Base-by-base conservation (phyloP, 1,140 invertebrate species). In the Drosophila nigrodunni region DNA sequence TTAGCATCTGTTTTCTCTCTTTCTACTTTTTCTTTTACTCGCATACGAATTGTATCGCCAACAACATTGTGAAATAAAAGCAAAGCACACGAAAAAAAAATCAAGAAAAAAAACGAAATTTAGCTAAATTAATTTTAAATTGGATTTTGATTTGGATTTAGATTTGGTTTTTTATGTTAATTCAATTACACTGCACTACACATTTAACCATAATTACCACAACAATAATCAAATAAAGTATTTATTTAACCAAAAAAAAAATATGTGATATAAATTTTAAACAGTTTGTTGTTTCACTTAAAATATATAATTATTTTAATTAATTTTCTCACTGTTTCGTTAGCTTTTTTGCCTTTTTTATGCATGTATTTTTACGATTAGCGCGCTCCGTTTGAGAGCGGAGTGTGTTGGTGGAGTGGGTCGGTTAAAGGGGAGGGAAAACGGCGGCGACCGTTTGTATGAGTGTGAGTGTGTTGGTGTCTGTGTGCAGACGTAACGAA, bases 111-210 rank as follows among this genome's bases (percentile, higher is more conserved):
- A 46, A 64, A 68, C 46, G 44, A 21, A 79, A 46, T 80, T 66
- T 58, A 49, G 78, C 64, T 52, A 60, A 70, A 75, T 75, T 80
- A 15, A 57, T 21, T 39, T 41, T 21, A 18, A 57, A 57, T 57
- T 41, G 11, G 54, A 57, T 41, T 57, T 11, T 64, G 59, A 68
- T 64, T 68, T 55, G 44, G n/a, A 57, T 41, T 57, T 11, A 70
- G 59, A 68, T 64, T 68, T 55, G 39, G n/a, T 62, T 15, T 59
- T 64, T 60, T 21, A 11, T 47, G 1, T 18, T 2, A 58, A 66
- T 47, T 46, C 30, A 57, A 75, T 82, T 71, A 75, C 80, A 82
- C 71, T 78, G 60, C 71, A 82, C 65, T 59, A 76, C 67, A 80
- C 77, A 75, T 54, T 43, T 52, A 76, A 55, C 50, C 11, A 57